Conservation (phyloP, 2,888 invertebrate species). For the Noctua janthina region DNA sequence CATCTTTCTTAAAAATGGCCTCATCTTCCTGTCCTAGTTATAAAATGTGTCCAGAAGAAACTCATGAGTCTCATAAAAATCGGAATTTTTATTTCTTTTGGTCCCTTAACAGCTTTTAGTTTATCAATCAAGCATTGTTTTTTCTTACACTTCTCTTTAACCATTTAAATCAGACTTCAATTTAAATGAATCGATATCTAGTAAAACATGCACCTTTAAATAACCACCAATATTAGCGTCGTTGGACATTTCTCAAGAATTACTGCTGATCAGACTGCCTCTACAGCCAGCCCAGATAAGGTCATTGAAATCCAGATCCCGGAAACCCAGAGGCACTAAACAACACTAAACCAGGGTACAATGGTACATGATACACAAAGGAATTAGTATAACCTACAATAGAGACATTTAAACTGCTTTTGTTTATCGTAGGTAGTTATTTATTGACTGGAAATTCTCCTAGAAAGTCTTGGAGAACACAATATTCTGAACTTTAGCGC, state of each 20-base stretch:
- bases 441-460: conserved; percentile 47
- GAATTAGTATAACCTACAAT: conserved; percentile 61
- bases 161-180: not conserved
- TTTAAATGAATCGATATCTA: not conserved
- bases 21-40: too few relatives aligned
- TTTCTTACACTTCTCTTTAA: not conserved
- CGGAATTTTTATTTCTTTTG: not conserved
- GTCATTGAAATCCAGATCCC: conserved; percentile 16
- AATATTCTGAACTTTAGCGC: conserved; percentile 44
- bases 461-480: conserved; percentile 49
- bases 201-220: not conserved
- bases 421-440: conserved; percentile 50
- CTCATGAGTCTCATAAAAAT: not conserved
- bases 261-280: not conserved
- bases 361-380: conserved; percentile 45
- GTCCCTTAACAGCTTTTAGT: not conserved
- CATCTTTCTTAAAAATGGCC: not conserved
- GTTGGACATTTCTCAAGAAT: conserved; percentile 1
- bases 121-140: not conserved
- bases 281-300: not conserved
- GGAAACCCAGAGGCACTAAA: conserved; percentile 26
- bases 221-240: not conserved
- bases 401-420: conserved; percentile 46
- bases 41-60: not conserved
- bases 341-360: conserved; percentile 50